Evolutionary conservation across 2,888 invertebrate genomes (phyloP), one percentile per base, ranked within the genome.

Genomic region (Drosophila mettleri): DNA sequence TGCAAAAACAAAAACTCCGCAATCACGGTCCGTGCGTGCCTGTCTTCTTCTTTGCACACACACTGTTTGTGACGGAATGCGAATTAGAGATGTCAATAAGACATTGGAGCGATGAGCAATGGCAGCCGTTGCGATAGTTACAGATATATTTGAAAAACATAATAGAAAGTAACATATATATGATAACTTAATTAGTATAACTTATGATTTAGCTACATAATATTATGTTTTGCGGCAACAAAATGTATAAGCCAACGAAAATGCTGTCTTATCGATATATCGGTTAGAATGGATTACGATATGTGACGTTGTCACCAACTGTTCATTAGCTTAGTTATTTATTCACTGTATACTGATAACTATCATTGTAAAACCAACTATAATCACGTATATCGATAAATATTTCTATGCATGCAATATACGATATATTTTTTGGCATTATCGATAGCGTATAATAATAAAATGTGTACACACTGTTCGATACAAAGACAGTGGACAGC

Each of bases 1-100:
- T 78, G 78, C 80, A 86, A 82, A 86, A 86, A 76, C 64, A 77
- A 81, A 80, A 62, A 80, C 71, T 81, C 82, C 81, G 86, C 85
- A 80, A 78, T 75, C 84, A 86, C 87, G 76, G 77, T 77, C 77
- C 77, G 78, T 67, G 74, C 60, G 68, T 59, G 58, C 63, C 54
- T 49, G 41, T 66, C 63, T 63, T 63, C 63, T 63, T 63, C 63
- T 63, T 63, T 63, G 63, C 63, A 63, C 63, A 63, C 77, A 63
- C 77, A 74, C 74, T 76, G 81, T 83, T 79, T 80, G 80, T 80
- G 81, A 84, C 85, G 80, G 80, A 80, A 80, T 80, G 70, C 54
- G 83, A 61, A 45, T 43, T 59, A 52, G 63, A n/a, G 63, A 52
- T 63, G 63, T 22, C 10, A 51, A 34, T 20, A 16, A 52, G 27